Evolutionary conservation across 2,888 invertebrate species (phyloP), one percentile per base, ranked within the genome.

Genomic region (Eupelmus urozonus): DNA sequence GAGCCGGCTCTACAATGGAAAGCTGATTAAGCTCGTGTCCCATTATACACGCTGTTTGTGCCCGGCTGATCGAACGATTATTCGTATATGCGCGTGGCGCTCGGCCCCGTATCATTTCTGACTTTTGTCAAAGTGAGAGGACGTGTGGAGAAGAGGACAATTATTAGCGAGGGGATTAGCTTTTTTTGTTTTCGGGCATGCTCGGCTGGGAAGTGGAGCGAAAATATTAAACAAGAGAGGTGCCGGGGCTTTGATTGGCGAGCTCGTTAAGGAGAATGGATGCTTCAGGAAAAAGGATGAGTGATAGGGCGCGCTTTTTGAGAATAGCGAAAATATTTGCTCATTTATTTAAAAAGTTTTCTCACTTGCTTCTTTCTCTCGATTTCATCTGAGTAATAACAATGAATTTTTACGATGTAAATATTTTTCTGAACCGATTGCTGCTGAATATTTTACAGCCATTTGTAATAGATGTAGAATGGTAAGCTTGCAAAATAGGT

Each of bases 1-100:
- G 51, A 16, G 51, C 23, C 16, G 1, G 0, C 11, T 9, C 76
- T 80, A 83, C 82, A 84, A 84, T 83, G 78, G 83, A 81, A 81
- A 82, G 83, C 82, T 85, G 84, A 86, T 86, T 85, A 84, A 85
- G 82, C 78, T 80, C 45, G 29, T 51, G 59, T 23, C 16, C 27
- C 55, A 63, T 63, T 70, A 34, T 55, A 70, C 63, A 23, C 45
- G 63, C 49, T 62, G 29, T 53, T 63, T 25, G 23, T 23, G 13
- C 49, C 20, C 20, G 57, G 25, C 5, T 25, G 62, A 59, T 67
- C 66, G 60, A 67, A 63, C 60, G 45, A 67, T 76, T 66, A 71
- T 29, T 73, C 40, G 23, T 42, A 20, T 4, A 9, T 34, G 3
- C 9, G 34, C 34, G 34, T 9, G 9, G 34, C 3, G 34, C 34